Evolutionary conservation across 2,888 invertebrate species (phyloP), one percentile per base, ranked within the genome.

Genomic region (Lasioglossum vierecki): DNA sequence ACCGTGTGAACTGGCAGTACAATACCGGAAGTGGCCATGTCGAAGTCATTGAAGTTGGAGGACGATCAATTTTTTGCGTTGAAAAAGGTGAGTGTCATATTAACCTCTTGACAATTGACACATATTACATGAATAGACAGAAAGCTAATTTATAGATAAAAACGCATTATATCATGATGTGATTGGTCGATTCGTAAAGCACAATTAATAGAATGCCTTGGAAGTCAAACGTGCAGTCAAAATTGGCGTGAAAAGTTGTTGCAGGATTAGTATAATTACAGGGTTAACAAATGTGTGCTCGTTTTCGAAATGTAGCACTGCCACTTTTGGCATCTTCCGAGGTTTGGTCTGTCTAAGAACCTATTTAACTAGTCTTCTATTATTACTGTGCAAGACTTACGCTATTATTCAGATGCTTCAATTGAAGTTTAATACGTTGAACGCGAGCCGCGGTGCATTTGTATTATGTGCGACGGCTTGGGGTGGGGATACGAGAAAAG

Each of bases 41-140:
- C 89, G 68, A 82, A 89, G 63, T 88, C 96, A 22, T 94, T 96
- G 82, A 96, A 96, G 79, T 95, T 97, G 86, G 97, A 97, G 76
- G 97, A 97, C 94, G 97, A 97, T 92, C 97, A 97, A 93, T 96
- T 96, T 89, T 97, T 97, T 93, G 96, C 97, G 26, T 95, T 97
- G 86, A 97, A 97, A 97, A 97, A 97, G 97, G 97, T 97, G 96
- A 95, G 92, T 68, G 22, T 74, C 68, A 79, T 79, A 46, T 39
- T 22, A 68, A 22, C 22, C 9, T 68, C 9, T 4, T 11, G 22
- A 1, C 22, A 9, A 11, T 63, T n/a, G 57, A 30, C 35, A 15
- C 18, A 30, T 18, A 18, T 35, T 30, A 18, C 18, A 6, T 63
- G 18, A 35, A 8, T 30, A 35, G 30, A 30, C 30, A 63, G 30